Percentiles rank a stretch among this genome's conserved stretches.
phyloP scores from a whole-genome alignment of 2,113 vertebrate species.

The Mixornis gularis region DNA sequence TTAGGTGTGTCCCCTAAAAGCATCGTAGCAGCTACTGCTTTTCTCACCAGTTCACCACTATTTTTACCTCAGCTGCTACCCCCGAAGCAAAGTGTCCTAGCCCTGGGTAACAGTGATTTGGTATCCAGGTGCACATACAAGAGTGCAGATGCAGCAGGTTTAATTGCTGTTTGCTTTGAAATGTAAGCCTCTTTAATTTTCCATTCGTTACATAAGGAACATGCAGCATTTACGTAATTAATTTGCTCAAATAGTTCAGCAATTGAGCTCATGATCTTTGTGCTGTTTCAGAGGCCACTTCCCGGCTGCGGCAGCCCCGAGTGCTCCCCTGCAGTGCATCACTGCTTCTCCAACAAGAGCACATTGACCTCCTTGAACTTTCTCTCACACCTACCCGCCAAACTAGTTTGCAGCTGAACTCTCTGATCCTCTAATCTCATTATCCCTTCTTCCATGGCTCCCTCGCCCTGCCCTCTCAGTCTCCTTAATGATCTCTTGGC shows the following conservation, averaged over 20 bases:
- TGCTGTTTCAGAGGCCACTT: not conserved
- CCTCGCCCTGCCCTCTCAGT: not conserved
- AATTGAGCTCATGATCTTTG: not conserved
- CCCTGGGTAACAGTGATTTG: not conserved
- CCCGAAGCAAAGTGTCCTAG: not conserved
- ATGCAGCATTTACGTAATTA: slow-evolving; percentile 6
- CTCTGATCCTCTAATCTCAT: not conserved
- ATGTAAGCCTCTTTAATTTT: slow-evolving; percentile 37
- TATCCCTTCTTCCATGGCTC: not conserved
- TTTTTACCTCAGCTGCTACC: not conserved
- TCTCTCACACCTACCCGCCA: not conserved
- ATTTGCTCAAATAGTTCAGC: slow-evolving; percentile 18
- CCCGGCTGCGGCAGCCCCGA: not conserved
- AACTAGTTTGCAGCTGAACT: not conserved
- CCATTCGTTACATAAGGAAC: slow-evolving; percentile 26
- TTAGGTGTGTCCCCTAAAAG: not conserved
- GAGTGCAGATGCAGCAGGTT: not conserved
- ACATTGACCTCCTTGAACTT: not conserved
- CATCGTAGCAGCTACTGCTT: not conserved
- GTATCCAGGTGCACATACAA: slow-evolving; percentile 29
- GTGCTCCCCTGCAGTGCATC: not conserved
- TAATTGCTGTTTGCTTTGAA: slow-evolving; percentile 51
- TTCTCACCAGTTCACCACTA: not conserved
- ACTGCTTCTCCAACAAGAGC: not conserved
- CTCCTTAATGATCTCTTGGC: not conserved